phyloP scores from a whole-genome alignment of 2,888 invertebrate species.

The Lacanobia wlatinum region DNA sequence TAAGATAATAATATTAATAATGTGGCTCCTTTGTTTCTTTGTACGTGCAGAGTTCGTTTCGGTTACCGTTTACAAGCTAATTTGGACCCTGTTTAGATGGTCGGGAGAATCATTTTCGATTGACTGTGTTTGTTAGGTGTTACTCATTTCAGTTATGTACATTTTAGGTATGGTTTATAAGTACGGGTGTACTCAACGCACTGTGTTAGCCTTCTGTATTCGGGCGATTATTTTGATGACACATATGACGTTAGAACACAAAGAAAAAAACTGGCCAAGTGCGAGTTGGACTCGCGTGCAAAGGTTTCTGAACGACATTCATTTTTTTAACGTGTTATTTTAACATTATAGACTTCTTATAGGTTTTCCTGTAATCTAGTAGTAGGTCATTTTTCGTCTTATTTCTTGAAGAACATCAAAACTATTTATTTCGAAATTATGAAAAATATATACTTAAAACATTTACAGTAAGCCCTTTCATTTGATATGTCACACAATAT shows the following conservation, averaged over 20 bases:
- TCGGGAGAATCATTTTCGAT: conserved; percentile 33
- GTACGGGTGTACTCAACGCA: conserved; percentile 27
- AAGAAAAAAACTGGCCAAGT: no score
- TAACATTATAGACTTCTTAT: no score
- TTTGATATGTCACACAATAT: no score
- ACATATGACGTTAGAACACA: background rate
- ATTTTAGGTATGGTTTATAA: conserved; percentile 26
- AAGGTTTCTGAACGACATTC: no score
- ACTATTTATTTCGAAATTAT: no score
- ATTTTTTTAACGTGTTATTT: no score
- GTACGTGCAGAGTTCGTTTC: conserved; percentile 34
- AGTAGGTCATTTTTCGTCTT: no score
- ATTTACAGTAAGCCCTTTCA: no score
- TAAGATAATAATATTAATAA: conserved; percentile 50
- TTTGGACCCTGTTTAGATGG: conserved; percentile 23
- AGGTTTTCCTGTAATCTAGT: no score
- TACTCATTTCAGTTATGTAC: conserved; percentile 45
- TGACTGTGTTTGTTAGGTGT: conserved; percentile 17
- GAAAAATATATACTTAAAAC: no score
- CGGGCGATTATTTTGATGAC: background rate
- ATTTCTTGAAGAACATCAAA: no score
- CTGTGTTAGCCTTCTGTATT: background rate
- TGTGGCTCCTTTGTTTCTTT: conserved; percentile 55
- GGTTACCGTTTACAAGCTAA: conserved; percentile 16
- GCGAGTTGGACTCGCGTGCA: no score